Conservation (phyloP, 2,113 vertebrate species). For the Dasyornis broadbenti region DNA sequence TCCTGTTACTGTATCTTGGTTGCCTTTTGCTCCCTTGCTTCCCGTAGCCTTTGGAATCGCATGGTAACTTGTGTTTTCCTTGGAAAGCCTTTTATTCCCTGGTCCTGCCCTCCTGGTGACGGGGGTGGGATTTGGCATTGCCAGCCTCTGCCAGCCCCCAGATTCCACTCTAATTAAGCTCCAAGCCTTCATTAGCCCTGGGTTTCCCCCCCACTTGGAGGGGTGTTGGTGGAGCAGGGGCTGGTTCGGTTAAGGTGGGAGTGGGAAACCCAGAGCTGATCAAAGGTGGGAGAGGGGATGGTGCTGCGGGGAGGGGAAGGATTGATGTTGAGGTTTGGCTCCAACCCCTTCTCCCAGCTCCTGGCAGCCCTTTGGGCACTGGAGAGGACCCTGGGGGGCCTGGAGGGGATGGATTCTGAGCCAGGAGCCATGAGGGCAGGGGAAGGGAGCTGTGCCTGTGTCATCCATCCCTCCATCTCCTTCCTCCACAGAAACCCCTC, state of each 20-base stretch:
- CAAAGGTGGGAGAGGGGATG: rapidly evolving
- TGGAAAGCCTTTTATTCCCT: not conserved
- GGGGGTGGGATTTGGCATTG: not conserved
- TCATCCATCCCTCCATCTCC: not conserved
- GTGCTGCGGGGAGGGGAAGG: not conserved
- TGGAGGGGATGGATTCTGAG: not conserved
- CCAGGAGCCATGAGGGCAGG: not conserved
- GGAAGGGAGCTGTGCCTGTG: not conserved
- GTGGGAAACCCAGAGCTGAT: rapidly evolving
- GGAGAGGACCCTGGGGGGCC: not conserved
- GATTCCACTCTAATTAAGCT: not conserved
- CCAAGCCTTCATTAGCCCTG: not conserved
- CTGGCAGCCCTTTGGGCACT: not conserved
- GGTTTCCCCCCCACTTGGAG: rapidly evolving
- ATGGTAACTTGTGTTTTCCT: not conserved
- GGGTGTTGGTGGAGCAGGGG: not conserved
- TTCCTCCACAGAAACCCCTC: not conserved
- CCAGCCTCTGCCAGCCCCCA: not conserved
- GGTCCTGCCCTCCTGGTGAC: not conserved
- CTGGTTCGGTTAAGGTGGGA: not conserved
- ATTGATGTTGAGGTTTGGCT: rapidly evolving
- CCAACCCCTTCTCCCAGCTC: not conserved
- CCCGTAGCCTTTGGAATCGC: not conserved
- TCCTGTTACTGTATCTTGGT: constrained; percentile 66
- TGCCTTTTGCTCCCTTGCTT: constrained; percentile 49